Base-by-base conservation (phyloP, 2,797 vertebrate species). In the Tragopan temminckii region DNA sequence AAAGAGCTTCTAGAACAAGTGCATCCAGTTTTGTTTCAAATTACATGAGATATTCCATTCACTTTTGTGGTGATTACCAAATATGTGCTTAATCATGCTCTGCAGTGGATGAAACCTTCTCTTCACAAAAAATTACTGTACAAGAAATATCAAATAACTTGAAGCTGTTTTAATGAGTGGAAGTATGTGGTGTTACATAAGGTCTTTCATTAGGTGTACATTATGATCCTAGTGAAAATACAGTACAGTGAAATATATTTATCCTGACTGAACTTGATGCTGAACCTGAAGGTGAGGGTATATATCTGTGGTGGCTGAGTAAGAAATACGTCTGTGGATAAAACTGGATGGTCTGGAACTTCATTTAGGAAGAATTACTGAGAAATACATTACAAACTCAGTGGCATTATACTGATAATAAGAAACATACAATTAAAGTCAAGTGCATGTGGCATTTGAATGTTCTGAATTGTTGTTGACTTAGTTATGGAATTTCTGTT, bases 91-190 rank as follows among this genome's bases (percentile, higher is more conserved):
- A 85, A 91, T 94, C 67, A n/a, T 89, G 64, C 40, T 21, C 64
- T 85, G 23, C 25, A 42, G 43, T 67, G 92, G 52, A 80, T 79
- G 53, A 64, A 80, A 59, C 50, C 69, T 80, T 86, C 43, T 84
- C 45, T 62, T 83, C 0, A 6, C 66, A 61, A 76, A 90, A 93
- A 85, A 81, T 52, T 17, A 29, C 50, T 52, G 15, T 69, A 42
- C 63, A 24, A 71, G 75, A 85, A 95, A 50, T 88, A 77, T 80
- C 78, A 61, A 43, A 63, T 92, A 86, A 63, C 55, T 85, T 77
- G 45, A 50, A 90, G 71, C 42, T 70, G 5, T 33, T 87, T 50
- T 70, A 80, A 78, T 91, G 52, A 88, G 46, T 63, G 64, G 57
- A 74, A 90, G 61, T 9, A 31, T 52, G 27, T 71, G 50, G 38